A percentile compares a stretch with the other conserved stretches of the same genome.
Conservation (phyloP, 2,113 vertebrate genomes). For the Hippolais icterina region DNA sequence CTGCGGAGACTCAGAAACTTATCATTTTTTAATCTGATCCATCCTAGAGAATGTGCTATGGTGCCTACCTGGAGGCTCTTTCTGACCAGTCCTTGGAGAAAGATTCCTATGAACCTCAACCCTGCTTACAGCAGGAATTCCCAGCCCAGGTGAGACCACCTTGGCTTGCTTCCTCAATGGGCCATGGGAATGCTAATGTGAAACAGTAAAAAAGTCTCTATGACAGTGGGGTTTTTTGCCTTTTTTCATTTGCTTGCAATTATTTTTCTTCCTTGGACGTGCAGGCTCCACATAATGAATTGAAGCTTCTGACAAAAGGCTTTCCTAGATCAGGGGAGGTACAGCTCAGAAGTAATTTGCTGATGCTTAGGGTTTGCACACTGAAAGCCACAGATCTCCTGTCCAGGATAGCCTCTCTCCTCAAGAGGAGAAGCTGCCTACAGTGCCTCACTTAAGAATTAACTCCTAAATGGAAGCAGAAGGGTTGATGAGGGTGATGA, state of each 20-base stretch:
- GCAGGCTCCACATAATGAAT: not conserved
- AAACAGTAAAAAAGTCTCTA: not conserved
- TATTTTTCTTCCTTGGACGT: not conserved
- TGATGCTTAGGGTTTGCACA: not conserved
- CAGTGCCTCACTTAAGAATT: not conserved
- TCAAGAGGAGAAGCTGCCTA: not conserved
- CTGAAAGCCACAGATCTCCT: not conserved
- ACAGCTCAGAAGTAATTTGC: not conserved
- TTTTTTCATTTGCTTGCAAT: not conserved
- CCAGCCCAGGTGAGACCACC: not conserved
- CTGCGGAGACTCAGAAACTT: not conserved
- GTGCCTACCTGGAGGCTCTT: not conserved
- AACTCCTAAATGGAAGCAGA: constrained; percentile 10
- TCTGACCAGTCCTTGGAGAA: not conserved
- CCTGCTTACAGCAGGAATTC: not conserved
- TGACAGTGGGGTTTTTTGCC: not conserved
- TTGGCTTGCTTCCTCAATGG: not conserved
- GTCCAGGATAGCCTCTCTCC: not conserved
- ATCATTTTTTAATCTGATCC: not conserved
- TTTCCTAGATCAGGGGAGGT: not conserved
- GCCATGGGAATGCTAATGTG: not conserved
- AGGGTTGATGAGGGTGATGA: not conserved
- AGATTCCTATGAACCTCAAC: not conserved
- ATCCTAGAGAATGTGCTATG: not conserved
- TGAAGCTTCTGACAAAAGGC: not conserved